Conservation (phyloP, 1,140 invertebrate species). For the Scaptomyza hsui region DNA sequence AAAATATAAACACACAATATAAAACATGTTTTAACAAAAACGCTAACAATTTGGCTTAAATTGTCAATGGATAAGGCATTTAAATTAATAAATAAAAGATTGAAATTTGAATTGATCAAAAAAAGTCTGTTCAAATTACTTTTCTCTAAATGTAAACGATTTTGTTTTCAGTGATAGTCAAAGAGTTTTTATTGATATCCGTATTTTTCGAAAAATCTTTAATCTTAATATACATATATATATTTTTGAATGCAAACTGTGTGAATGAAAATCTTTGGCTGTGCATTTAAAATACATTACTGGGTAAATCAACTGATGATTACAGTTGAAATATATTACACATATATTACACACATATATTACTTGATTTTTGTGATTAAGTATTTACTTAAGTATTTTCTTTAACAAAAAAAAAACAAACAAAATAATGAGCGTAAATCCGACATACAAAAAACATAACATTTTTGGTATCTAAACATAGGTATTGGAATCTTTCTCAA, state of each 20-base stretch:
- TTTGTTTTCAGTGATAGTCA: background rate
- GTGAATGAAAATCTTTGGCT: constrained; percentile 10
- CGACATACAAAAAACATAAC: constrained; percentile 3
- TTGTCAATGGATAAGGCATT: no score
- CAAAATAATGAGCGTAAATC: background rate
- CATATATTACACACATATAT: no score
- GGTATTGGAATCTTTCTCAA: background rate
- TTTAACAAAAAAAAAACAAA: constrained; percentile 1
- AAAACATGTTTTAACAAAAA: no score
- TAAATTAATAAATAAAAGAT: no score
- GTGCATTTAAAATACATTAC: constrained; percentile 4
- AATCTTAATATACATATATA: background rate
- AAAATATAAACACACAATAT: no score
- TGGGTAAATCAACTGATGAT: background rate
- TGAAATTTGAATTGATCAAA: no score
- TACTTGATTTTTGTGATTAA: background rate
- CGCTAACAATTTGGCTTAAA: no score
- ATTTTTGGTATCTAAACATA: constrained; percentile 13
- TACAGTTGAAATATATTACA: background rate
- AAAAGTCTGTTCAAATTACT: no score
- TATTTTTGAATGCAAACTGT: background rate
- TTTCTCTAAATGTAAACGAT: background rate
- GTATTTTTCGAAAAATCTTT: background rate
- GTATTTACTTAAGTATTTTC: background rate
- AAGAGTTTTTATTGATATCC: constrained; percentile 1